Conservation (phyloP, 2,888 invertebrate species). For the Pherbina coryleti region DNA sequence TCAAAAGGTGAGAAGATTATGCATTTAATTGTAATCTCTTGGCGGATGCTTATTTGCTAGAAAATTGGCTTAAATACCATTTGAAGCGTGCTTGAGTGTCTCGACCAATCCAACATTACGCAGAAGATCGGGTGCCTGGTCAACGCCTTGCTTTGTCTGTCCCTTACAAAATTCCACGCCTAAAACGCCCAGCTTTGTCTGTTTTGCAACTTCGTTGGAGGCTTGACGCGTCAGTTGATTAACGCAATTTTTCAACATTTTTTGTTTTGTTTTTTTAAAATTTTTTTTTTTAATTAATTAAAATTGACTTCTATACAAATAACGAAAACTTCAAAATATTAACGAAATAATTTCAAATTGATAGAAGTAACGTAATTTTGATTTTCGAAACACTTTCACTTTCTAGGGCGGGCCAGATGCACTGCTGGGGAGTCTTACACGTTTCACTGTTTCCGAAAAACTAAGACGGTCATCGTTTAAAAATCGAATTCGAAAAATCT, state of each 20-base stretch:
- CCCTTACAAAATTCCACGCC: conserved; percentile 88
- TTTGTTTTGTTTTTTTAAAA: background rate
- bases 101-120: conserved; percentile 76
- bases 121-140: conserved; percentile 77
- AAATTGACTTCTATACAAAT: background rate
- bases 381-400: background rate
- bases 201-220: conserved; percentile 21
- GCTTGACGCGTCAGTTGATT: conserved; percentile 36
- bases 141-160: conserved; percentile 79
- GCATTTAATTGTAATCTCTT: too few species aligned
- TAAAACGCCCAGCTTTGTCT: conserved; percentile 74
- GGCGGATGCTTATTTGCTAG: background rate
- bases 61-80: conserved; percentile 69
- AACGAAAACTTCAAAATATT: background rate
- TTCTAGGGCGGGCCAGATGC: background rate
- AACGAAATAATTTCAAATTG: background rate
- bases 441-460: too few species aligned
- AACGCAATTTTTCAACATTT: conserved; percentile 46
- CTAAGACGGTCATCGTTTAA: too few species aligned
- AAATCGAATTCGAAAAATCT: too few species aligned
- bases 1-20: too few species aligned
- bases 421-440: too few species aligned
- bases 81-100: conserved; percentile 72
- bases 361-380: background rate
- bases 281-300: background rate